Evolutionary conservation across 2,113 vertebrate genomes (phyloP), one percentile per base, ranked within the genome.

Genomic region (Progne subis): DNA sequence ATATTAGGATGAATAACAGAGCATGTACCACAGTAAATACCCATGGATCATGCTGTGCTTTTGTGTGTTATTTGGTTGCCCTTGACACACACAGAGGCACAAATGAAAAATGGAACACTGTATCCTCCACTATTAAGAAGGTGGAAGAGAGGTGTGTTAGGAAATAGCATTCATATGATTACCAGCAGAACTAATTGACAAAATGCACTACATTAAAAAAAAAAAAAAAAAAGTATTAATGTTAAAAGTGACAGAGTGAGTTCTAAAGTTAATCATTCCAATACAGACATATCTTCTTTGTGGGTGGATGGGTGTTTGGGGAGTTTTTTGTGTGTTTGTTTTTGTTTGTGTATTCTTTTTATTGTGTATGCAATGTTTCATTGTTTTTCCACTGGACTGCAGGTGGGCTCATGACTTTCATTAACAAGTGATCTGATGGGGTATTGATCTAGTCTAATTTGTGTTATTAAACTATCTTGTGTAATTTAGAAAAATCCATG

Each of bases 1-100:
- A 97, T 96, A 94, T 95, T 95, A 95, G 71, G 71, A 97, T 92
- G 94, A 94, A 94, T 97, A 96, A 88, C 57, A 67, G 95, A 96
- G 56, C 64, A 44, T 95, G 90, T 95, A 70, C 41, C 82, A 85
- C 44, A 70, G 56, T 95, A 96, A 98, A 96, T 95, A 96, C 21
- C 18, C 18, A 28, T 84, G 94, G 75, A 84, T 97, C 57, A 60
- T 64, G 39, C 28, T 91, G 63, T 59, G 74, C 91, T 96, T 95
- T 68, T 56, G 16, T 86, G 64, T 85, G 57, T 77, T 88, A 9
- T 76, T 59, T 67, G 44, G 15, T 94, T 97, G 71, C 28, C 79
- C 56, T 74, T 94, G 63, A 65, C 88, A 94, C 75, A 86, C 24
- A 60, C 23, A 63, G 4, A 49, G 5, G 70, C 15, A 6, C 34